A percentile compares a stretch with the other conserved stretches of the same genome.
Conservation (phyloP, 2,888 invertebrate species). For the Perdita meconis region DNA sequence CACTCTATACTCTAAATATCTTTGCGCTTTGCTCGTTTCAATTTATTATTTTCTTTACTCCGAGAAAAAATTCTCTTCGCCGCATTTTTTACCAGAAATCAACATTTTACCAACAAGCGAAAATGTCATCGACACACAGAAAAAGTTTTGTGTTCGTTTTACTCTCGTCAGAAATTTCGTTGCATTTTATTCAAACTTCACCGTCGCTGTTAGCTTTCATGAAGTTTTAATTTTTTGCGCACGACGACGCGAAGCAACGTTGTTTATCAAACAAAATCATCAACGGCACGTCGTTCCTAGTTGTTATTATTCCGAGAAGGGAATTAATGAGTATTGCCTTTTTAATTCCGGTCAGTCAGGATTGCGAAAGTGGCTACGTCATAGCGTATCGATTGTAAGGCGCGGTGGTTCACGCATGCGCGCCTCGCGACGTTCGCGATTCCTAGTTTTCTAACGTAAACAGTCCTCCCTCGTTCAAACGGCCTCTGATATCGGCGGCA, state of each 20-base stretch:
- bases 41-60: no score
- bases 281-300: neutral
- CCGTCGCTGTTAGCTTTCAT: no score
- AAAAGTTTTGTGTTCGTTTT: no score
- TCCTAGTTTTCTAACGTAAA: slow-evolving; percentile 74
- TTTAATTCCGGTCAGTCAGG: slow-evolving; percentile 74
- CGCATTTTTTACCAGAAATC: no score
- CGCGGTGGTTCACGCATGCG: slow-evolving; percentile 78
- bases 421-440: slow-evolving; percentile 42
- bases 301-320: neutral
- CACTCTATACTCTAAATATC: slow-evolving; percentile 6
- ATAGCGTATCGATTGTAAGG: slow-evolving; percentile 80
- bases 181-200: no score
- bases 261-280: neutral
- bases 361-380: slow-evolving; percentile 75
- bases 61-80: no score
- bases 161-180: no score
- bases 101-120: no score
- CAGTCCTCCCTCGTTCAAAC: slow-evolving; percentile 71
- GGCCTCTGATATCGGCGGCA: slow-evolving; percentile 32
- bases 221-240: no score
- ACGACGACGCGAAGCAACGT: no score
- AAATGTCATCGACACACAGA: no score
- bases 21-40: neutral
- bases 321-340: slow-evolving; percentile 71